Evolutionary conservation across 1,140 invertebrate species (phyloP), one percentile per base, ranked within the genome.

Genomic region (Galendromus occidentalis): DNA sequence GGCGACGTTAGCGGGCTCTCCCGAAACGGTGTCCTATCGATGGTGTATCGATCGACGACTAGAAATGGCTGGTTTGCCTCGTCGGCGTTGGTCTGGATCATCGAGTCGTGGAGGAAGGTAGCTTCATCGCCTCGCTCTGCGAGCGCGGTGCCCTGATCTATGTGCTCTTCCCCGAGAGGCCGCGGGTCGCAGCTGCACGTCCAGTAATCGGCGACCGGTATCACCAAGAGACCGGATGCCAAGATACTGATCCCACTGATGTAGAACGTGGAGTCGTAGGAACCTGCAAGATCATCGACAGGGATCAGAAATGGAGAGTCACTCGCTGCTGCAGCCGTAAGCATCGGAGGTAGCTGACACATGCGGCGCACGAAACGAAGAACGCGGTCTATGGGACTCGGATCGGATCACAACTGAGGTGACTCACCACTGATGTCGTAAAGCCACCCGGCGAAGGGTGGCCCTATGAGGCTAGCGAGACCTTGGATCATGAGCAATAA

Each of bases 401-500:
- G n/a, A n/a, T 12, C 12, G n/a, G 42, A 44, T 18, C 12, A 12
- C 42, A n/a, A 44, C 14, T 47, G 28, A 22, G 4, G 4, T 6
- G 45, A 47, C 41, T 30, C 25, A 59, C 51, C 51, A 33, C 51
- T 59, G 51, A 59, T 59, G 33, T 59, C 51, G 22, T 59, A 59
- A 14, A 59, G 51, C 51, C 51, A 59, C 2, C 87, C 89, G 71
- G 85, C 87, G 41, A 92, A 72, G 12, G 89, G 88, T 45, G 89
- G 87, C 33, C 90, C 90, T 69, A 90, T 80, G 1, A 92, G 79
- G 74, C 91, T 88, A 0, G 87, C 88, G 42, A 91, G 75, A 2
- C 90, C 91, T 75, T 93, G 89, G 65, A 91, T 87, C 2, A 93
- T 77, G 64, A 91, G 76, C 41, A 92, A 74, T 66, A 93, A 76